These are phyloP conservation scores for Brenthis hecate DNA, from an alignment of 2,888 invertebrate genomes.

Conservation along the genomic window DNA sequence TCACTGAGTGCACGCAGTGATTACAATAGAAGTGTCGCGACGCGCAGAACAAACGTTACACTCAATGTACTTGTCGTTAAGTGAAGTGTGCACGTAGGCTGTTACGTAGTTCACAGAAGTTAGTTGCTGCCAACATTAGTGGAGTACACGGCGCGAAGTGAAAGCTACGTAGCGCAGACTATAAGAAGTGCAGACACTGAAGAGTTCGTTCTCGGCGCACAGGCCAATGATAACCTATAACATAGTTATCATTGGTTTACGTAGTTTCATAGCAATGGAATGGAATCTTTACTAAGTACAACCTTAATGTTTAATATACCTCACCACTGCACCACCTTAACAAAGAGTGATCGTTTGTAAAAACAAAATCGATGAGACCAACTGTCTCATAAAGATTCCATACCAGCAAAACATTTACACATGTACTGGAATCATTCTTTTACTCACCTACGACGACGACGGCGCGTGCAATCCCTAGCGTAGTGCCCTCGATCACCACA, in stretches of 20 bases:
- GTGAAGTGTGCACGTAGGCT: slow-evolving; percentile 76
- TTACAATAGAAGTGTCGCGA: slow-evolving; percentile 75
- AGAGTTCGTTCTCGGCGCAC: slow-evolving; percentile 81
- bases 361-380: slow-evolving; percentile 4
- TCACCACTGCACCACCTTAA: slow-evolving; percentile 1
- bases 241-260: slow-evolving; percentile 83
- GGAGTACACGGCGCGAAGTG: slow-evolving; percentile 78
- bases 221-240: slow-evolving; percentile 83
- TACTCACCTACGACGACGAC: slow-evolving; percentile 82
- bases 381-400: slow-evolving; percentile 59
- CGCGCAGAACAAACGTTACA: slow-evolving; percentile 73
- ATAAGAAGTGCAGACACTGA: slow-evolving; percentile 82
- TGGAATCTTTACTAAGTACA: slow-evolving; percentile 62
- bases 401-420: slow-evolving; percentile 46
- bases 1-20: slow-evolving; percentile 82
- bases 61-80: slow-evolving; percentile 75
- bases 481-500: slow-evolving; percentile 97
- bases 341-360: not conserved
- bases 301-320: not conserved
- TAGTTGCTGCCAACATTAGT: slow-evolving; percentile 75
- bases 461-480: slow-evolving; percentile 93
- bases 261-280: slow-evolving; percentile 65
- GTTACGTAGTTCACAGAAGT: slow-evolving; percentile 79
- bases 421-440: slow-evolving; percentile 32
- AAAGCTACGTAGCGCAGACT: slow-evolving; percentile 82